Conservation (phyloP, 2,113 vertebrate species). For the Xenus cinereus region DNA sequence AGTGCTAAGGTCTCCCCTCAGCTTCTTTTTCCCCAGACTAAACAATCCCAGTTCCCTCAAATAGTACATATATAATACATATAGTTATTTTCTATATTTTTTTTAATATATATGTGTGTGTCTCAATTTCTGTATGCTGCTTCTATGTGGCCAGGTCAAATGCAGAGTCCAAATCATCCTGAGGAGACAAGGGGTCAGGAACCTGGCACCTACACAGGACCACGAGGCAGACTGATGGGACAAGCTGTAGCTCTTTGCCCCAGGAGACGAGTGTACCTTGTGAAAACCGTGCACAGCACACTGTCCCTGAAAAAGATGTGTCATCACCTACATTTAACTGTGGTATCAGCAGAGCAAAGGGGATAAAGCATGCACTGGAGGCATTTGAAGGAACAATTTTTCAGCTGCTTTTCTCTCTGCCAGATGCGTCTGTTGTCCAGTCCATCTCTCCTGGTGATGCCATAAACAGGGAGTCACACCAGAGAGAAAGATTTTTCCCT, state of each 20-base stretch:
- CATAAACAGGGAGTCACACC: background rate
- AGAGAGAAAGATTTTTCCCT: background rate
- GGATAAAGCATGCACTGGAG: constrained; percentile 15
- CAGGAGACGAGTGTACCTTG: background rate
- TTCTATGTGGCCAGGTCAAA: background rate
- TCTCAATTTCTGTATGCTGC: background rate
- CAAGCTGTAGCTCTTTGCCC: background rate
- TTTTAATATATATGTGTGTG: no score
- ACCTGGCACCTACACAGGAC: background rate
- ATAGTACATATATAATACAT: background rate
- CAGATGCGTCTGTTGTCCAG: constrained; percentile 46
- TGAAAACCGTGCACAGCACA: background rate
- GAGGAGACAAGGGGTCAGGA: background rate
- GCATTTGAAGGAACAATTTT: constrained; percentile 20
- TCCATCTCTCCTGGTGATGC: background rate
- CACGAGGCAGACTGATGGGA: background rate
- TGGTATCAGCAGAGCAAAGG: constrained; percentile 27
- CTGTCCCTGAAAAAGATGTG: constrained; percentile 55
- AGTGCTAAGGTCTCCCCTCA: background rate
- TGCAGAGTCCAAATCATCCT: background rate
- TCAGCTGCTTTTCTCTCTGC: constrained; percentile 45
- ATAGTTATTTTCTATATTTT: background rate
- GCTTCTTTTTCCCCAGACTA: background rate
- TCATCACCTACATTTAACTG: constrained; percentile 60
- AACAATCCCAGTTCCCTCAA: background rate